These are phyloP conservation scores for Calyptommatus sinebrachiatus DNA, from an alignment of 2,113 vertebrate genomes.

Conservation along the genomic window DNA sequence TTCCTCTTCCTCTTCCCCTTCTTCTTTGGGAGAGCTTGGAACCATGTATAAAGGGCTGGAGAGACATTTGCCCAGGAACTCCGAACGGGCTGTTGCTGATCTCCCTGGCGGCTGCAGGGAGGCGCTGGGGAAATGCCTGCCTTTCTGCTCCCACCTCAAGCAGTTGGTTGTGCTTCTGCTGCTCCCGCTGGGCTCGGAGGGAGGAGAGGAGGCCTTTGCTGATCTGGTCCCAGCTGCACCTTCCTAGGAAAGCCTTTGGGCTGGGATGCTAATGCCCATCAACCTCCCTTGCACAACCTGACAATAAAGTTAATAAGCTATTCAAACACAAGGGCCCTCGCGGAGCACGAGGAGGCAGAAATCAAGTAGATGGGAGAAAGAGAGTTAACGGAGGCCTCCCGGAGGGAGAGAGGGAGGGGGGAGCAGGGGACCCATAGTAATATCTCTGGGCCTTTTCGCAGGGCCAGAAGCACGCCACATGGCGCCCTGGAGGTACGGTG, in stretches of 20 bases:
- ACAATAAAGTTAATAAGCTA: constrained; percentile 35
- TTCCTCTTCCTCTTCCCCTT: too few relatives aligned
- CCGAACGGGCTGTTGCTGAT: neutral
- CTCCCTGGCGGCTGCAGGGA: neutral
- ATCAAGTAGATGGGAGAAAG: constrained; percentile 8
- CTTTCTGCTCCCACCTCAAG: neutral
- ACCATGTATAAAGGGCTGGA: too few relatives aligned
- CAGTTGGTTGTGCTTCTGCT: neutral
- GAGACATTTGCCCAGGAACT: neutral
- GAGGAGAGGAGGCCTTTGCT: neutral
- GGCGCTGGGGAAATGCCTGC: too few relatives aligned
- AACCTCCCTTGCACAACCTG: constrained; percentile 6
- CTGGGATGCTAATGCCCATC: constrained; percentile 1
- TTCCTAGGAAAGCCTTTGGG: constrained; percentile 22
- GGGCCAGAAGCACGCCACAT: neutral
- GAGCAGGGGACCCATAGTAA: neutral
- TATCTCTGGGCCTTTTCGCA: neutral
- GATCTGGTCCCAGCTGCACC: constrained; percentile 39
- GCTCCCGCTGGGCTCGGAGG: neutral
- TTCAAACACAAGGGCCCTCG: constrained; percentile 21
- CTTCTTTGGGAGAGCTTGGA: too few relatives aligned
- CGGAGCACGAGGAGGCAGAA: constrained; percentile 4
- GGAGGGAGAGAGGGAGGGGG: neutral
- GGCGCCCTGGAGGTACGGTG: too few relatives aligned
- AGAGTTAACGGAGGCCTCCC: constrained; percentile 3